These are phyloP conservation scores for Agriopis aurantiaria DNA, from an alignment of 2,888 invertebrate species.

Conservation along the genomic window DNA sequence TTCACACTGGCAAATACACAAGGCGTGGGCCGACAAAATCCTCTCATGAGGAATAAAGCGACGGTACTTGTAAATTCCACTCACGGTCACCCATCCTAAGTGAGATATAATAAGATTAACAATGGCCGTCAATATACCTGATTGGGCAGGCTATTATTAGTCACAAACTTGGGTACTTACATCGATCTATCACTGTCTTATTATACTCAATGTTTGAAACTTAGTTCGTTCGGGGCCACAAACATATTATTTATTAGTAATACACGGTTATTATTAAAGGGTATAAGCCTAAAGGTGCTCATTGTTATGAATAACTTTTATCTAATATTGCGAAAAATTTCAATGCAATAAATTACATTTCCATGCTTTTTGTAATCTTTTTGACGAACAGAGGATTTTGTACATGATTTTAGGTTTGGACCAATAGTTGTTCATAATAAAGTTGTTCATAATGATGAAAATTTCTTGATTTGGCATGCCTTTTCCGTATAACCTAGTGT, in stretches of 20 bases:
- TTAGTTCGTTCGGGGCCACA: conserved; percentile 4
- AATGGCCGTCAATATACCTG: conserved; percentile 9
- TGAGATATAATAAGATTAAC: not conserved
- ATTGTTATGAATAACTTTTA: not conserved
- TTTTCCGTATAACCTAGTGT: not conserved
- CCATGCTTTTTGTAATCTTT: too few relatives aligned
- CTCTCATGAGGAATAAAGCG: too few relatives aligned
- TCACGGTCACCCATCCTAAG: too few relatives aligned
- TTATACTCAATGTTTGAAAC: conserved; percentile 19
- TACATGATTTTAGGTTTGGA: not conserved
- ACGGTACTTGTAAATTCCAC: too few relatives aligned
- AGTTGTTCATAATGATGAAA: not conserved
- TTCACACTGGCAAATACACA: too few relatives aligned
- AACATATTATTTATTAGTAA: not conserved
- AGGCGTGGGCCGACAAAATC: too few relatives aligned
- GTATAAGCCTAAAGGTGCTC: not conserved
- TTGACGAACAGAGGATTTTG: too few relatives aligned
- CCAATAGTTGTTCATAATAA: too few relatives aligned
- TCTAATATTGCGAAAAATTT: not conserved
- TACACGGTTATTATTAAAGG: not conserved
- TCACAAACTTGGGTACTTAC: not conserved
- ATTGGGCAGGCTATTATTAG: conserved; percentile 21
- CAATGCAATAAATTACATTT: not conserved
- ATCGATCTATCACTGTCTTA: conserved; percentile 31
- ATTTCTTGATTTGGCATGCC: not conserved